These are phyloP conservation scores for Nanorana parkeri DNA, from an alignment of 2,113 vertebrate species.

Conservation along the genomic window DNA sequence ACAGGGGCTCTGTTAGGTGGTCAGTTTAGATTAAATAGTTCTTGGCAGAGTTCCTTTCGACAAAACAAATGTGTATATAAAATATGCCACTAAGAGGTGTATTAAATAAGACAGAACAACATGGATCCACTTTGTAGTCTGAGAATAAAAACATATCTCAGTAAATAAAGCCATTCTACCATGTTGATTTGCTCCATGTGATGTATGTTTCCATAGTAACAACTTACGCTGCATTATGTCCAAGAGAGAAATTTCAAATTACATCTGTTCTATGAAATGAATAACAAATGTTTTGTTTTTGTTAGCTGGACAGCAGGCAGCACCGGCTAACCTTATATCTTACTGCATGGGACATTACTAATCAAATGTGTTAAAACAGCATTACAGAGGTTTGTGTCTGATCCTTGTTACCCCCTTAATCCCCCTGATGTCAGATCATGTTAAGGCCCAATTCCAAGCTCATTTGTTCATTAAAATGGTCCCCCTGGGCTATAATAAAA, in stretches of 20 bases:
- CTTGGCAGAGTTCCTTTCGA: not conserved
- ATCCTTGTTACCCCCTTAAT: not conserved
- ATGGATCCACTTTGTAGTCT: slow-evolving; percentile 6
- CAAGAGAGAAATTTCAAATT: not conserved
- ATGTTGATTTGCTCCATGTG: not conserved
- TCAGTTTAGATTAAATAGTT: too few relatives aligned
- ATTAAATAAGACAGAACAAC: not conserved
- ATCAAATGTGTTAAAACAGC: not conserved
- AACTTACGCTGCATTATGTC: not conserved
- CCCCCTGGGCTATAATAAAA: too few relatives aligned
- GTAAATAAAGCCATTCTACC: slow-evolving; percentile 21
- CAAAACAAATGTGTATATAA: not conserved
- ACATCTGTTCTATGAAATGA: not conserved
- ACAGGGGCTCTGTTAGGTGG: too few relatives aligned
- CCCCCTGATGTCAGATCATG: too few relatives aligned
- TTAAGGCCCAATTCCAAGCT: too few relatives aligned
- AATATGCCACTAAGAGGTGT: not conserved
- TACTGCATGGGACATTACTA: not conserved
- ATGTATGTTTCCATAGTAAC: slow-evolving; percentile 1
- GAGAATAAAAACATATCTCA: not conserved
- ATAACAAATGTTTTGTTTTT: not conserved
- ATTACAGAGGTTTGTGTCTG: not conserved
- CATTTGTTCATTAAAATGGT: too few relatives aligned
- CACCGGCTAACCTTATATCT: not conserved
- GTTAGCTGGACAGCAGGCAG: too few relatives aligned